phyloP scores from a whole-genome alignment of 2,797 vertebrate genomes.

The Gambelia wislizenii region DNA sequence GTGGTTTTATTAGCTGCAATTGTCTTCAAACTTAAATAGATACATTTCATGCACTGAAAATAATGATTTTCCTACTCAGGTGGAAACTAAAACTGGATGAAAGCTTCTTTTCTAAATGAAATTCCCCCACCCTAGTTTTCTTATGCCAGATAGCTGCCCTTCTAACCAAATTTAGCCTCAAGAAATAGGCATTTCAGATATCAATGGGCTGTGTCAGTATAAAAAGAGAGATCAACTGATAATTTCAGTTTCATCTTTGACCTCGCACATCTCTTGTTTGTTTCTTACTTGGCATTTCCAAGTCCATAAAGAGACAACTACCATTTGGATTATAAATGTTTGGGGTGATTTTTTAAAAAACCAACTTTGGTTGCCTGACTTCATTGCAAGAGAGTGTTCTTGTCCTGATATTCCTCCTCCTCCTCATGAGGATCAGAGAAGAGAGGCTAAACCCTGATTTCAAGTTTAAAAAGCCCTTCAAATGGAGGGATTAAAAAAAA shows the following conservation, averaged over 20 bases:
- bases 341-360: too few species aligned
- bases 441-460: too few species aligned
- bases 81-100: conserved; percentile 3
- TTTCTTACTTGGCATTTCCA: not conserved
- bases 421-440: too few species aligned
- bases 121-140: not conserved
- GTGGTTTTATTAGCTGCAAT: not conserved
- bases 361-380: not conserved
- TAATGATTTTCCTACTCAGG: conserved; percentile 11
- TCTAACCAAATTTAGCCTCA: conserved; percentile 6
- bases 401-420: too few species aligned
- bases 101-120: not conserved
- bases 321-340: not conserved
- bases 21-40: conserved; percentile 9
- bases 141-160: not conserved
- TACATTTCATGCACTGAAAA: conserved; percentile 19
- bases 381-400: too few species aligned
- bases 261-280: not conserved
- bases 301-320: not conserved
- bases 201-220: not conserved
- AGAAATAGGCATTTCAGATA: not conserved
- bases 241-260: conserved; percentile 3
- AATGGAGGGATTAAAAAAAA: too few species aligned
- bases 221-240: not conserved
- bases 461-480: too few species aligned